These are phyloP conservation scores for Vesta saturnalis DNA, from an alignment of 2,888 invertebrate genomes.

Conservation along the genomic window DNA sequence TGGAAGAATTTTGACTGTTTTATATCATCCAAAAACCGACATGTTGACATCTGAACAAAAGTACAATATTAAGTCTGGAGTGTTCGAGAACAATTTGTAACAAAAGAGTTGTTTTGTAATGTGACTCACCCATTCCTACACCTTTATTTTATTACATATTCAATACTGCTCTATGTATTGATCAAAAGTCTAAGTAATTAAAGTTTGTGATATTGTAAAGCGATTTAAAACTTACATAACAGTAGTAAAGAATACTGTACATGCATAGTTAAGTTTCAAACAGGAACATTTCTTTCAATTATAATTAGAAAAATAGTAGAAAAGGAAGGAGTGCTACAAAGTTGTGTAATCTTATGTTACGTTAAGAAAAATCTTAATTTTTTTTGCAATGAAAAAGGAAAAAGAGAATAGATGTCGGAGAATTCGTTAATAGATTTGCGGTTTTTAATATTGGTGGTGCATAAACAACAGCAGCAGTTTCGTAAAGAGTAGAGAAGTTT, in stretches of 20 bases:
- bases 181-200: not conserved
- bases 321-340: not conserved
- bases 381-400: not conserved
- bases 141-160: not conserved
- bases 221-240: too few species aligned
- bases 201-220: not conserved
- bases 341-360: not conserved
- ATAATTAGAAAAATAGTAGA: not conserved
- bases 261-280: too few species aligned
- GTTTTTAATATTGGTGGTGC: conserved; percentile 35
- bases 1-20: too few species aligned
- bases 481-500: conserved; percentile 42
- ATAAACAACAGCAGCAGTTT: conserved; percentile 44
- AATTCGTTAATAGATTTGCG: conserved; percentile 24
- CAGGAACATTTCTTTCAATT: not conserved
- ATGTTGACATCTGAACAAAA: too few species aligned
- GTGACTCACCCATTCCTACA: not conserved
- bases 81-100: not conserved
- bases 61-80: too few species aligned
- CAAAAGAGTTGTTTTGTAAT: not conserved
- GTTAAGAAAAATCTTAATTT: not conserved
- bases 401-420: not conserved
- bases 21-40: too few species aligned
- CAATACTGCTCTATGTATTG: conserved; percentile 1
- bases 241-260: too few species aligned